Evolutionary conservation across 2,888 invertebrate species (phyloP).

Genomic region (Anorthoa munda): DNA sequence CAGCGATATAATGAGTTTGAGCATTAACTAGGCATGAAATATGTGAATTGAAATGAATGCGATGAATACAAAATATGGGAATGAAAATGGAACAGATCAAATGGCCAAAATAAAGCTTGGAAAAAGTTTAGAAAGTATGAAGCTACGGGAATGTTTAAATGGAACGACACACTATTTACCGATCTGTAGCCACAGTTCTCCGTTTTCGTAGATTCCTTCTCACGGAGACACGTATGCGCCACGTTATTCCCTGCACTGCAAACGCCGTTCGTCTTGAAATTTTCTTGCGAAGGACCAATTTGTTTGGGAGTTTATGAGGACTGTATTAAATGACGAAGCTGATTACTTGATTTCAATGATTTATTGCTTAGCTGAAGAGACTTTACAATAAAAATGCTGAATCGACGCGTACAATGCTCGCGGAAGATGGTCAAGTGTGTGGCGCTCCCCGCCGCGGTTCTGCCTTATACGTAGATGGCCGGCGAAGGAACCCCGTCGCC

Average conservation of each 20-base stretch:
- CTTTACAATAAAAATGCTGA: no score
- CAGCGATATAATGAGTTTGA: neutral
- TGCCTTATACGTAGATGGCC: no score
- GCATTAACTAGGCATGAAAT: neutral
- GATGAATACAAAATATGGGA: neutral
- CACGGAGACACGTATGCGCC: neutral
- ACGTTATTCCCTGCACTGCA: neutral
- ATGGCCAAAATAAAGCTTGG: neutral
- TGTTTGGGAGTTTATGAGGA: neutral
- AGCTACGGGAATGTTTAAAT: neutral
- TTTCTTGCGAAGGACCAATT: slow-evolving; percentile 10
- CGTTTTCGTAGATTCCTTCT: neutral
- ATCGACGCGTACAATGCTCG: no score
- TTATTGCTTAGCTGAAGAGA: no score
- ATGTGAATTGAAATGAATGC: neutral
- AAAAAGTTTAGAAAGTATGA: neutral
- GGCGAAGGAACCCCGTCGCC: no score
- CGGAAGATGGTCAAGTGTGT: no score
- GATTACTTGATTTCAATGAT: no score
- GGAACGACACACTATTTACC: slow-evolving; percentile 13
- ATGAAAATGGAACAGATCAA: neutral
- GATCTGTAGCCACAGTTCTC: neutral
- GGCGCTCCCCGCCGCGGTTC: no score
- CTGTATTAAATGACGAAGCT: no score
- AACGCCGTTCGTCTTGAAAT: neutral